Conservation (phyloP, 2,888 invertebrate species). For the Venusia cambrica region DNA sequence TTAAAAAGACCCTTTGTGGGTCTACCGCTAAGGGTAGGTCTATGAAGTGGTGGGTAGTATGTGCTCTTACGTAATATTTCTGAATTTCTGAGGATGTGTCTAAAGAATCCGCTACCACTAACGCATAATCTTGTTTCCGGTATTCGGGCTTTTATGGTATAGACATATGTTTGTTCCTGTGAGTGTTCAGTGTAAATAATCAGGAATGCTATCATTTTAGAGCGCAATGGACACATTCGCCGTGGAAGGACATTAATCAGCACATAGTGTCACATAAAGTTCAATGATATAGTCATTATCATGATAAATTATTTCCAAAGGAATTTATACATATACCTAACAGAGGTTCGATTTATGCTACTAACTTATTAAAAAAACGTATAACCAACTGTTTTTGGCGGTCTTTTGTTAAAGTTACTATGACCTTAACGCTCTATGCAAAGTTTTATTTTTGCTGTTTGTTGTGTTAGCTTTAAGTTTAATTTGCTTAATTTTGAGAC, state of each 20-base stretch:
- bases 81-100: too few relatives aligned
- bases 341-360: slow-evolving; percentile 12
- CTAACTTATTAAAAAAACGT: slow-evolving; percentile 17
- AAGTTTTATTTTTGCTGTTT: slow-evolving; percentile 11
- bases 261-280: slow-evolving; percentile 23
- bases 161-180: background rate
- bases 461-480: slow-evolving; percentile 36
- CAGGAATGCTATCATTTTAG: slow-evolving; percentile 21
- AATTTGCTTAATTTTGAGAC: slow-evolving; percentile 29
- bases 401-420: slow-evolving; percentile 15
- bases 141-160: slow-evolving; percentile 8
- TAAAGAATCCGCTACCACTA: too few relatives aligned
- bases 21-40: too few relatives aligned
- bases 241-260: slow-evolving; percentile 24
- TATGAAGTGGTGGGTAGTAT: too few relatives aligned
- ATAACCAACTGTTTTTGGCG: slow-evolving; percentile 16
- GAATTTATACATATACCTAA: slow-evolving; percentile 10
- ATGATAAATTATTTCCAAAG: slow-evolving; percentile 13
- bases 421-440: slow-evolving; percentile 9
- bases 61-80: too few relatives aligned
- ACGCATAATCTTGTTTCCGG: slow-evolving; percentile 22
- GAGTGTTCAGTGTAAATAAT: slow-evolving; percentile 15
- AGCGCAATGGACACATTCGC: slow-evolving; percentile 23
- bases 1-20: too few relatives aligned
- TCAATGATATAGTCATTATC: slow-evolving; percentile 13